These are phyloP conservation scores for Dryoscopus gambensis DNA, from an alignment of 2,113 vertebrate species.

Conservation along the genomic window DNA sequence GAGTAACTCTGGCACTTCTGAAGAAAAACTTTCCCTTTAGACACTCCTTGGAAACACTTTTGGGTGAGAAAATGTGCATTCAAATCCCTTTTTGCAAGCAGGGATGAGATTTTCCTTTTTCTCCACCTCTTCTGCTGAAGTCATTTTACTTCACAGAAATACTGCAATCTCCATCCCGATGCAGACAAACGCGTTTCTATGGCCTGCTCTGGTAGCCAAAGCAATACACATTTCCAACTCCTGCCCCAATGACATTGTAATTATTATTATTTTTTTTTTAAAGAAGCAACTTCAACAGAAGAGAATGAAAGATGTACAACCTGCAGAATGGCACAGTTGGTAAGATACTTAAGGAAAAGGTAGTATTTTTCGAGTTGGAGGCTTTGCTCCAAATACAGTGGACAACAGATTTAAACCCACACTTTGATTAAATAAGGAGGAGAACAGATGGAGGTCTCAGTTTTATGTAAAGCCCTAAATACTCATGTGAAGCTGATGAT, in stretches of 20 bases:
- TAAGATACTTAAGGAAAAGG: background rate
- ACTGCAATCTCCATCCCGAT: background rate
- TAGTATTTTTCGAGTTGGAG: background rate
- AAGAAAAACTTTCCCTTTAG: background rate
- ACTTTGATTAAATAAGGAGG: background rate
- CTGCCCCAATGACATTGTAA: background rate
- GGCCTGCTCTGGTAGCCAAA: background rate
- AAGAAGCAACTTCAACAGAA: background rate
- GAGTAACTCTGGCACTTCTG: background rate
- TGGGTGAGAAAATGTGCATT: background rate
- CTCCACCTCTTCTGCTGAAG: slow-evolving; percentile 7
- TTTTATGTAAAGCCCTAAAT: background rate
- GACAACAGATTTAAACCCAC: background rate
- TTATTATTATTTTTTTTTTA: background rate
- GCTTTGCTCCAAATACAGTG: background rate
- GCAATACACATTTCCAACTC: background rate
- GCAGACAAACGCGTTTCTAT: background rate
- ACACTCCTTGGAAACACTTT: background rate
- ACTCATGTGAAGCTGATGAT: background rate
- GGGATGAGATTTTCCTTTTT: background rate
- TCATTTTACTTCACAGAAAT: background rate
- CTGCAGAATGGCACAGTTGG: background rate
- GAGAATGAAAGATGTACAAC: background rate
- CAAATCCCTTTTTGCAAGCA: background rate
- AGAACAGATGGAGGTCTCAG: background rate